phyloP scores from a whole-genome alignment of 2,113 vertebrate species.

The Lates calcarifer region DNA sequence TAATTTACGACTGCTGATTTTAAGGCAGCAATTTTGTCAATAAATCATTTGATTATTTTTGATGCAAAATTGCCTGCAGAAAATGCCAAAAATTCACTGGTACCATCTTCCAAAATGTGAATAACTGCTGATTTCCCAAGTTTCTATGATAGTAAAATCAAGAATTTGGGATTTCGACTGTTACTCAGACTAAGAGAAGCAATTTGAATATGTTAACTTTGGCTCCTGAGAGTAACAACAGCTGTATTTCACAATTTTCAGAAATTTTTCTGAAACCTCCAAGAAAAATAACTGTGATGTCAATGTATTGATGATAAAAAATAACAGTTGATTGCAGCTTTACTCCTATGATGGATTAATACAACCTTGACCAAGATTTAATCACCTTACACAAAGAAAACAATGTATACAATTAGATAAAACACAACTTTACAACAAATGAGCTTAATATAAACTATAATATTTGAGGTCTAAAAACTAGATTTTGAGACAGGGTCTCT shows the following conservation, averaged over 20 bases:
- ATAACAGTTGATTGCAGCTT: not conserved
- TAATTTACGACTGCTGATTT: not conserved
- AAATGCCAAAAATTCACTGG: not conserved
- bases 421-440: not conserved
- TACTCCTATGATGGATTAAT: not conserved
- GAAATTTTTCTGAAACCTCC: not conserved
- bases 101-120: not conserved
- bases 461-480: too few species aligned
- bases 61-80: too few species aligned
- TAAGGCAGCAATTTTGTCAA: not conserved
- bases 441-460: too few species aligned
- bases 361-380: not conserved
- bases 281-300: not conserved
- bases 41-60: not conserved
- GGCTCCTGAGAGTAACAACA: not conserved
- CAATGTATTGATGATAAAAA: not conserved
- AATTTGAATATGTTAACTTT: not conserved
- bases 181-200: not conserved
- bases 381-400: too few species aligned
- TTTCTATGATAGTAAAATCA: too few species aligned
- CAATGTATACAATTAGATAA: too few species aligned
- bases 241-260: not conserved
- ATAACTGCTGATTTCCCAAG: not conserved
- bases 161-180: not conserved
- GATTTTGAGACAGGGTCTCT: too few species aligned